A percentile compares a stretch with the other conserved stretches of the same genome.
These are phyloP conservation scores for Musca vetustissima DNA, from an alignment of 1,140 invertebrate genomes.

Conservation along the genomic window DNA sequence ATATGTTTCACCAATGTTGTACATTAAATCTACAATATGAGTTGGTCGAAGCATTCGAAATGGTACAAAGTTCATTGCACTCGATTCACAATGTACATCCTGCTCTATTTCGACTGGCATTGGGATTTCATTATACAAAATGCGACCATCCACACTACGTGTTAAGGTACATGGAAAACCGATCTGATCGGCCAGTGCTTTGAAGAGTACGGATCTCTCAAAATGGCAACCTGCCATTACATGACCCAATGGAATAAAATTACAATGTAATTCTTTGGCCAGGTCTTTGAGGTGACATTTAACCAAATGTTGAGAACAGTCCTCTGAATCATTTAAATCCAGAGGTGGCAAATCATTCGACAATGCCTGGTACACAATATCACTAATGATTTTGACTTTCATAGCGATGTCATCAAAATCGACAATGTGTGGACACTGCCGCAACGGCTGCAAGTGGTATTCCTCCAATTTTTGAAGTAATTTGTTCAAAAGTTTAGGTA, in stretches of 20 bases:
- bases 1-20: conserved; percentile 59
- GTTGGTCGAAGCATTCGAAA: conserved; percentile 62
- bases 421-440: conserved; percentile 13
- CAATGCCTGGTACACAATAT: conserved; percentile 39
- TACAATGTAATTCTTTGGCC: conserved; percentile 42
- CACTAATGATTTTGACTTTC: conserved; percentile 41
- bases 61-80: conserved; percentile 55
- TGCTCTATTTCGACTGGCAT: conserved; percentile 56
- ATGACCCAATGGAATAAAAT: conserved; percentile 62
- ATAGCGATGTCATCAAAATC: conserved; percentile 48
- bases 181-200: conserved; percentile 65
- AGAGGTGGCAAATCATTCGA: conserved; percentile 34
- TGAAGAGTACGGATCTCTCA: conserved; percentile 68
- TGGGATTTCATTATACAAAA: conserved; percentile 65
- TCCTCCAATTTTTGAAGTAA: conserved; percentile 31
- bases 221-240: conserved; percentile 63
- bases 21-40: conserved; percentile 65
- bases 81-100: conserved; percentile 47
- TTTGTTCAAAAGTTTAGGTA: conserved; percentile 28
- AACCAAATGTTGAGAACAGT: conserved; percentile 54
- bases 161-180: conserved; percentile 62
- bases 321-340: conserved; percentile 46
- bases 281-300: conserved; percentile 56
- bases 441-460: background rate
- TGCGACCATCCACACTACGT: conserved; percentile 58